Conservation (phyloP, 2,888 invertebrate genomes). For the Agrotis clavis region DNA sequence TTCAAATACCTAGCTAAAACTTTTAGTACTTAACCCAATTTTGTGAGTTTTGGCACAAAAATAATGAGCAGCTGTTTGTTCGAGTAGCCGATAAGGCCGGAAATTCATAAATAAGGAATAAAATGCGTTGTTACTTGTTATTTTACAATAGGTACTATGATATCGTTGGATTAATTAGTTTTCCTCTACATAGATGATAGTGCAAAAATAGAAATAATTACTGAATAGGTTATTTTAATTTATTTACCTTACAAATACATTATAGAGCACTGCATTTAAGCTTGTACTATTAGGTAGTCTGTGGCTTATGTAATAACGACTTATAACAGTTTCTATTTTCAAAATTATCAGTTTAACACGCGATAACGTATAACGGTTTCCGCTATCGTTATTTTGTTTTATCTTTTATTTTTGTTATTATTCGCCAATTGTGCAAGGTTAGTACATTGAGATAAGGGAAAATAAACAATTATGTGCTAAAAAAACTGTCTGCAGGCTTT, state of each 20-base stretch:
- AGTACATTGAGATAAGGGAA: conserved; percentile 32
- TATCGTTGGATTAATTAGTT: conserved; percentile 6
- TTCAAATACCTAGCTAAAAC: not conserved
- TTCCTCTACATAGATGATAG: conserved; percentile 28
- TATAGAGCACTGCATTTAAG: not conserved
- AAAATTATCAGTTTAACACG: conserved; percentile 3
- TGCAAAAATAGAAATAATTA: conserved; percentile 23
- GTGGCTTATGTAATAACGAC: conserved; percentile 3
- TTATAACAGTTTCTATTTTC: conserved; percentile 11
- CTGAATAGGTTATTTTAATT: not conserved
- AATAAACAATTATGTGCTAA: not conserved
- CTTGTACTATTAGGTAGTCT: too few species aligned
- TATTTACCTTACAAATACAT: not conserved
- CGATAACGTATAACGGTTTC: conserved; percentile 44
- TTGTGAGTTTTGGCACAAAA: conserved; percentile 4
- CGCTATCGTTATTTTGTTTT: conserved; percentile 36
- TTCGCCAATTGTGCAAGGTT: conserved; percentile 53
- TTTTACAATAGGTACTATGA: conserved; percentile 7
- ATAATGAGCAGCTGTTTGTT: conserved; percentile 18
- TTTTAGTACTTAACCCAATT: conserved; percentile 1
- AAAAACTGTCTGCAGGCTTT: conserved; percentile 6
- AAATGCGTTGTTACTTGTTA: conserved; percentile 22
- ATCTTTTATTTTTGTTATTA: conserved; percentile 40
- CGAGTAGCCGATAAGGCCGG: conserved; percentile 13
- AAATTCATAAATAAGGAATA: conserved; percentile 3